These are phyloP conservation scores for Notolabrus celidotus DNA, from an alignment of 2,797 vertebrate genomes.

Conservation along the genomic window DNA sequence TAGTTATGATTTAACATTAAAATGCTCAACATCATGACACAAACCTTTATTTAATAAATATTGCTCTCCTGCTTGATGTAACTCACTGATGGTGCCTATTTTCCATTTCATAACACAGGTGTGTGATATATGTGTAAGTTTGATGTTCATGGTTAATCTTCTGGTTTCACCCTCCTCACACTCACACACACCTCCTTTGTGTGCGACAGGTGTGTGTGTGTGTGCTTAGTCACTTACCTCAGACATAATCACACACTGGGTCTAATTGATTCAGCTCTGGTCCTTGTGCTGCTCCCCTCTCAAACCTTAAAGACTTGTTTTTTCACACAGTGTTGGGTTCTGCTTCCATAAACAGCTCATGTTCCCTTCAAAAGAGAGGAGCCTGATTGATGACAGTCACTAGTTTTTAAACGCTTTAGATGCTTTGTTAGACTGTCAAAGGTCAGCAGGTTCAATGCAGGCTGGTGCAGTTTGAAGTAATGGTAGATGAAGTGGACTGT, in stretches of 20 bases:
- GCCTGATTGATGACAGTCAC: constrained; percentile 45
- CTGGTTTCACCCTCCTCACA: constrained; percentile 35
- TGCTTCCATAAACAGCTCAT: too few relatives aligned
- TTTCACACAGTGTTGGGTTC: background rate
- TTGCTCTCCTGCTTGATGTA: background rate
- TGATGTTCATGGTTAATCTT: constrained; percentile 59
- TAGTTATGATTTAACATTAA: too few relatives aligned
- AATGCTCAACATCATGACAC: too few relatives aligned
- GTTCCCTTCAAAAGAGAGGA: constrained; percentile 23
- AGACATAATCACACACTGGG: constrained; percentile 66
- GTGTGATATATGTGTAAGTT: constrained; percentile 49
- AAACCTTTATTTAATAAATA: too few relatives aligned
- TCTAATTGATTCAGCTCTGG: constrained; percentile 64
- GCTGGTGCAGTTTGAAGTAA: background rate
- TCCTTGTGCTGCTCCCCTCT: constrained; percentile 26
- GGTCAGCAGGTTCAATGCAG: background rate
- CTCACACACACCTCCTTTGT: constrained; percentile 11
- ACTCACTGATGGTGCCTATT: background rate
- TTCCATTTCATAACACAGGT: background rate
- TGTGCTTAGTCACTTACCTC: constrained; percentile 51
- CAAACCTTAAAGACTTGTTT: constrained; percentile 27
- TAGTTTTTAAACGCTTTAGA: constrained; percentile 13
- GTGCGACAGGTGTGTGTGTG: constrained; percentile 26
- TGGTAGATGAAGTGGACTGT: too few relatives aligned
- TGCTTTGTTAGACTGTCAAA: constrained; percentile 2